Conservation (phyloP, 2,888 invertebrate species). For the Drosophila borborema region DNA sequence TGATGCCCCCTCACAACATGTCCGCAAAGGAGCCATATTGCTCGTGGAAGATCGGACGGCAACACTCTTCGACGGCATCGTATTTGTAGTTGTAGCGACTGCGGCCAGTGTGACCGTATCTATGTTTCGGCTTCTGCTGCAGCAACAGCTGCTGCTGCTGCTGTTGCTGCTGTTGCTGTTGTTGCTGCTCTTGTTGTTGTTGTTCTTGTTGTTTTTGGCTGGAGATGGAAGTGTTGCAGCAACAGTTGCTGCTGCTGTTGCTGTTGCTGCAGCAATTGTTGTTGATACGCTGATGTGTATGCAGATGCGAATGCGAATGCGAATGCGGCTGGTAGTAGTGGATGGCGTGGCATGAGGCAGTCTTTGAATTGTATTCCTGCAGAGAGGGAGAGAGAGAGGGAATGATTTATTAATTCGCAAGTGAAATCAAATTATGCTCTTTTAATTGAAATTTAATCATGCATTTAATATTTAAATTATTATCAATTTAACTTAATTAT, state of each 20-base stretch:
- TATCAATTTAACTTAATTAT: neutral
- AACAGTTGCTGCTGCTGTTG: constrained; percentile 23
- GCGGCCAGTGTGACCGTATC: constrained; percentile 53
- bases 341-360: constrained; percentile 85
- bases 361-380: constrained; percentile 85
- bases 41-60: constrained; percentile 83
- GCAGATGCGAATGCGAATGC: constrained; percentile 28
- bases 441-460: neutral
- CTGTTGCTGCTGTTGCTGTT: constrained; percentile 28
- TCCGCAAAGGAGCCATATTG: constrained; percentile 78
- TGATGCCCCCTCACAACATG: constrained; percentile 65
- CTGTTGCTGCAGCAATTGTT: constrained; percentile 35
- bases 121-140: constrained; percentile 28
- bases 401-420: neutral
- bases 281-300: constrained; percentile 33
- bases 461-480: constrained; percentile 1
- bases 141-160: constrained; percentile 40
- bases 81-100: constrained; percentile 71
- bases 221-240: constrained; percentile 15
- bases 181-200: too few species aligned
- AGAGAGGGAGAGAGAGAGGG: neutral
- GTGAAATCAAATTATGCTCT: neutral
- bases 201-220: constrained; percentile 2
- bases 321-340: constrained; percentile 82
- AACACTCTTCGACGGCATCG: constrained; percentile 81